Evolutionary conservation across 2,888 invertebrate genomes (phyloP).

Genomic region (Teleogryllus oceanicus): DNA sequence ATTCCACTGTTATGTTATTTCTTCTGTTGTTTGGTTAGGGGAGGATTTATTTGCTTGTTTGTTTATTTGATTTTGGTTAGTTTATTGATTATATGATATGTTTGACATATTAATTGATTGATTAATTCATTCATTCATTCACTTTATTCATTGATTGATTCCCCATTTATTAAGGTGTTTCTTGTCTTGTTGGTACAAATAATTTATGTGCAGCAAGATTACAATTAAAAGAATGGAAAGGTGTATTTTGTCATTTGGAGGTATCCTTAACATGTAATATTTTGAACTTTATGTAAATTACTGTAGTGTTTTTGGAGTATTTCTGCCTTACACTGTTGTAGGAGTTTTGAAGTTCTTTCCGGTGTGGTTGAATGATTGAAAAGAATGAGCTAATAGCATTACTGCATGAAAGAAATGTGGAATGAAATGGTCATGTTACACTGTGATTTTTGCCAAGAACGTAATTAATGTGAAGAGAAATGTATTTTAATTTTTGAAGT

Average conservation of each 20-base stretch:
- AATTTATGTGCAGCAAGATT: too few relatives aligned
- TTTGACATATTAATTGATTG: too few relatives aligned
- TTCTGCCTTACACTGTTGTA: conserved; percentile 4
- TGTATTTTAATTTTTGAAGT: not conserved
- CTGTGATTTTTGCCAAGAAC: conserved; percentile 18
- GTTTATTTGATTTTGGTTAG: too few relatives aligned
- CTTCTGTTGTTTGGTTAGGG: too few relatives aligned
- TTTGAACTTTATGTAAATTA: not conserved
- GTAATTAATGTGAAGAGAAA: not conserved
- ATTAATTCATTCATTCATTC: too few relatives aligned
- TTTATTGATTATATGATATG: too few relatives aligned
- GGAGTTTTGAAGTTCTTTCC: not conserved
- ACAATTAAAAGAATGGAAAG: not conserved
- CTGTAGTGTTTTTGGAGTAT: not conserved
- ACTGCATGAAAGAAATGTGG: not conserved
- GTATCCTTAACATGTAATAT: not conserved
- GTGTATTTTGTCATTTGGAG: not conserved
- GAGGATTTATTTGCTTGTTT: too few relatives aligned
- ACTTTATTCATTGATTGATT: too few relatives aligned
- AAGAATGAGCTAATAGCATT: not conserved
- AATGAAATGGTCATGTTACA: not conserved
- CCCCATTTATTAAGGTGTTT: too few relatives aligned
- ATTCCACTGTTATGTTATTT: too few relatives aligned
- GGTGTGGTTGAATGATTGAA: not conserved
- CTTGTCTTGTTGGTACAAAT: too few relatives aligned